These are phyloP conservation scores for Exocentrus adspersus DNA, from an alignment of 2,888 invertebrate species.

Conservation along the genomic window DNA sequence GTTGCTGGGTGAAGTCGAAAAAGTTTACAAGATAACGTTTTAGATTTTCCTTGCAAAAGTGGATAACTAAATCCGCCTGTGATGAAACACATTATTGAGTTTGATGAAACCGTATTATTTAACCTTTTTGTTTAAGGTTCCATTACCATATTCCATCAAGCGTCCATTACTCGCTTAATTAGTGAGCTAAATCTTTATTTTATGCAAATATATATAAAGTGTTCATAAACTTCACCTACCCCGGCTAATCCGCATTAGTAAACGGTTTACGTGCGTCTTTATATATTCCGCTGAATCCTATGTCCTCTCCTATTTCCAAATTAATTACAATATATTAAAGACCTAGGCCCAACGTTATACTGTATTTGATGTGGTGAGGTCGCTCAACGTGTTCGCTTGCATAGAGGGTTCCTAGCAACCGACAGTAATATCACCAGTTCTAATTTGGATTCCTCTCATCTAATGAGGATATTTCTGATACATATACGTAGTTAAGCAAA, in stretches of 20 bases:
- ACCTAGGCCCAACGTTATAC: neutral
- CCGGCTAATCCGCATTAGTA: constrained; percentile 25
- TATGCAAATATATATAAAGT: constrained; percentile 43
- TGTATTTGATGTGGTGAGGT: neutral
- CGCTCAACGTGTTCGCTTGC: neutral
- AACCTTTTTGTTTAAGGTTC: constrained; percentile 16
- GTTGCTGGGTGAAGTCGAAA: too few relatives aligned
- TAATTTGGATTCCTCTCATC: neutral
- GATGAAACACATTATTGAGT: constrained; percentile 22
- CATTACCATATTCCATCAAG: constrained; percentile 40
- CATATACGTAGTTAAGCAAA: too few relatives aligned
- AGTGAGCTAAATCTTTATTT: constrained; percentile 43
- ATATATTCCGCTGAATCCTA: constrained; percentile 20
- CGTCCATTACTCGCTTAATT: constrained; percentile 39
- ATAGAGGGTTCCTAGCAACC: neutral
- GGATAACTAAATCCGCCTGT: neutral
- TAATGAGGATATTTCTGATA: too few relatives aligned
- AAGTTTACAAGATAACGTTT: too few relatives aligned
- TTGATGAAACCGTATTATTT: constrained; percentile 16
- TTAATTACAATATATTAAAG: constrained; percentile 25
- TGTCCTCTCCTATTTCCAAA: constrained; percentile 24
- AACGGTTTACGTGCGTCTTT: constrained; percentile 28
- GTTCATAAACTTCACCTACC: constrained; percentile 40
- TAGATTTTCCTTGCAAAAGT: neutral
- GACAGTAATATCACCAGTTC: neutral